phyloP scores from a whole-genome alignment of 1,140 invertebrate genomes.

The Apis cerana region DNA sequence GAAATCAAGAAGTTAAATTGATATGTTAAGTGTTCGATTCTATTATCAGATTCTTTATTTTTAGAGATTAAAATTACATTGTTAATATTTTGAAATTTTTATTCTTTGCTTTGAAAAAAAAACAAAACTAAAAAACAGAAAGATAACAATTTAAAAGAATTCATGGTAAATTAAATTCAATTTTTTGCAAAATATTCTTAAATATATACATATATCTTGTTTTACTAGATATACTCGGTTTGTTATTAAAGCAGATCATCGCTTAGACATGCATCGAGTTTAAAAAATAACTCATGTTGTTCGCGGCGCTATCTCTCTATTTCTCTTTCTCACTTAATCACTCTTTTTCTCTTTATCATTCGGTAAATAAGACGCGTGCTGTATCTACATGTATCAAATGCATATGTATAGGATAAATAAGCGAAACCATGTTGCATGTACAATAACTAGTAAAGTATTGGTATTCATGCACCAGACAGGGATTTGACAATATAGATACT shows the following conservation, averaged over 20 bases:
- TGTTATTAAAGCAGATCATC: slow-evolving; percentile 16
- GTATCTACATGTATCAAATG: slow-evolving; percentile 30
- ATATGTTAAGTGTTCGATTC: neutral
- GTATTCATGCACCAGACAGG: slow-evolving; percentile 13
- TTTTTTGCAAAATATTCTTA: neutral
- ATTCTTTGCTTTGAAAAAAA: neutral
- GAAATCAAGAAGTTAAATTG: neutral
- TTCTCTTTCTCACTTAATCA: slow-evolving; percentile 15
- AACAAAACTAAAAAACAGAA: neutral
- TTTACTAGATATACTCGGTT: slow-evolving; percentile 7
- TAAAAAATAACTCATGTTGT: slow-evolving; percentile 47
- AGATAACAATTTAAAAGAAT: neutral
- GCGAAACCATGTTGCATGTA: slow-evolving; percentile 32
- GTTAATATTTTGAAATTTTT: neutral
- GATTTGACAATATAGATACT: slow-evolving; percentile 44
- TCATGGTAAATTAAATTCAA: neutral
- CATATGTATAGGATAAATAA: slow-evolving; percentile 47
- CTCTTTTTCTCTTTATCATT: neutral
- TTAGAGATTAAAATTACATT: neutral
- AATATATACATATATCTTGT: slow-evolving; percentile 7
- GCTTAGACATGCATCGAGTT: slow-evolving; percentile 19
- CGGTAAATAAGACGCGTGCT: slow-evolving; percentile 53
- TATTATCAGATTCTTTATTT: neutral
- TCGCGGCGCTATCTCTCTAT: slow-evolving; percentile 19
- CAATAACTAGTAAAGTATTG: slow-evolving; percentile 5